Conservation (phyloP, 1,140 invertebrate genomes). For the Colletes gigas region DNA sequence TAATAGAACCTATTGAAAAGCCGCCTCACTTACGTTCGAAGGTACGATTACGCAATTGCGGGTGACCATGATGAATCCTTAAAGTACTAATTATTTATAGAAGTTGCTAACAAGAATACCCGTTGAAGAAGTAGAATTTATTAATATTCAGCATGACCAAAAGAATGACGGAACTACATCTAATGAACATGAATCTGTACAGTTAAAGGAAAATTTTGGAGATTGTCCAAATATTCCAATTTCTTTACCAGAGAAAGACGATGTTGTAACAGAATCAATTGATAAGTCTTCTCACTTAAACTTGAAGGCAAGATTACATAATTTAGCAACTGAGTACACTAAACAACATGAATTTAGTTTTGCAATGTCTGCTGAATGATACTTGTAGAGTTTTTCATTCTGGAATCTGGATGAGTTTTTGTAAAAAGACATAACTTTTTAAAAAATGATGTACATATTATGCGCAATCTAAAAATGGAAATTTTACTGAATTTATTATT, state of each 20-base stretch:
- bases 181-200: background rate
- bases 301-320: conserved; percentile 81
- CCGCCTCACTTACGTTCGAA: conserved; percentile 85
- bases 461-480: too few relatives aligned
- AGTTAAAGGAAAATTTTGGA: background rate
- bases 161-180: background rate
- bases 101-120: conserved; percentile 81
- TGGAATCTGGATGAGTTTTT: too few relatives aligned
- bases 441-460: too few relatives aligned
- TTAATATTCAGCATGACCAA: conserved; percentile 52
- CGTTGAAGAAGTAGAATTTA: conserved; percentile 79
- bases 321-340: conserved; percentile 38
- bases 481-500: too few relatives aligned
- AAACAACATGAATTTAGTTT: too few relatives aligned
- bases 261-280: conserved; percentile 82
- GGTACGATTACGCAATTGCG: conserved; percentile 73
- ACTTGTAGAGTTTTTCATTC: too few relatives aligned
- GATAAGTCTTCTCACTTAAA: conserved; percentile 84
- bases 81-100: conserved; percentile 69
- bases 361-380: too few relatives aligned
- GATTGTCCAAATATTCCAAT: background rate
- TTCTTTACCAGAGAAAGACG: conserved; percentile 70
- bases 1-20: conserved; percentile 83
- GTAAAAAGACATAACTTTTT: too few relatives aligned
- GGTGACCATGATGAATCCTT: conserved; percentile 26